These are phyloP conservation scores for Cheilosia impressa DNA, from an alignment of 2,888 invertebrate genomes.

Conservation along the genomic window DNA sequence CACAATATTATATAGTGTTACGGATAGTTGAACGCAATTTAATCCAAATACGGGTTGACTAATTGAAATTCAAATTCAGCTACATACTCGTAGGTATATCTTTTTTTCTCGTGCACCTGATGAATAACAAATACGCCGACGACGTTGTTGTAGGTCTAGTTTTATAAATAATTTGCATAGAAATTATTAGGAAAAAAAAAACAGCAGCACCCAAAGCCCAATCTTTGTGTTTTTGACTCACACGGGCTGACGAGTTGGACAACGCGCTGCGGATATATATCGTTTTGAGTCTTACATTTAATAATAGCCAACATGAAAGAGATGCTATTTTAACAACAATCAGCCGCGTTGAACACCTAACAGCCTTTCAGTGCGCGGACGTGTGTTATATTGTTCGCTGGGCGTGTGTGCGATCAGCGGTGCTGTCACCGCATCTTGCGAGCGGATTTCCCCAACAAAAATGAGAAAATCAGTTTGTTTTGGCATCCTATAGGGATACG, in stretches of 20 bases:
- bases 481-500: slow-evolving; percentile 13
- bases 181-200: background rate
- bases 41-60: slow-evolving; percentile 24
- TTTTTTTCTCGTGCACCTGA: slow-evolving; percentile 38
- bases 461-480: background rate
- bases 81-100: background rate
- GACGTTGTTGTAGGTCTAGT: slow-evolving; percentile 15
- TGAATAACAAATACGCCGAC: slow-evolving; percentile 37
- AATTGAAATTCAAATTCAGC: slow-evolving; percentile 43
- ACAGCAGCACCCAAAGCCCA: background rate
- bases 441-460: slow-evolving; percentile 33
- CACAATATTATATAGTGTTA: background rate
- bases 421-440: slow-evolving; percentile 26
- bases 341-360: slow-evolving; percentile 26
- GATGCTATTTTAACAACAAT: slow-evolving; percentile 71
- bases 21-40: slow-evolving; percentile 6
- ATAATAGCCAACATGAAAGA: slow-evolving; percentile 63
- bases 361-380: slow-evolving; percentile 58
- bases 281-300: slow-evolving; percentile 50
- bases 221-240: slow-evolving; percentile 33
- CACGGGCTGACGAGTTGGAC: slow-evolving; percentile 15
- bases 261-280: slow-evolving; percentile 28
- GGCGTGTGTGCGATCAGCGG: background rate
- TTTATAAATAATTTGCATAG: slow-evolving; percentile 52
- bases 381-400: slow-evolving; percentile 49